Evolutionary conservation across 2,888 invertebrate genomes (phyloP), one percentile per base, ranked within the genome.

Genomic region (Eupithecia subumbrata): DNA sequence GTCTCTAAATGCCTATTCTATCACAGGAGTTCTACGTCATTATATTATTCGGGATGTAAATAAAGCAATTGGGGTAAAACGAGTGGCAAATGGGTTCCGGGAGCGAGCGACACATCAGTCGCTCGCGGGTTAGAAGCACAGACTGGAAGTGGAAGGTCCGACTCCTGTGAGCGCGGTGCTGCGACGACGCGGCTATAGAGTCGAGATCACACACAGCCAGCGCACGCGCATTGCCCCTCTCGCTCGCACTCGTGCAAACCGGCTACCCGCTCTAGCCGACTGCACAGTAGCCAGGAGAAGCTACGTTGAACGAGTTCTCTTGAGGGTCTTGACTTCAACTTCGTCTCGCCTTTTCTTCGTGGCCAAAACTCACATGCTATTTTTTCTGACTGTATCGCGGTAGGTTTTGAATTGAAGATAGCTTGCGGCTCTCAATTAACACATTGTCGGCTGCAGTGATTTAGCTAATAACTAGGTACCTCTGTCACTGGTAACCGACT

Each of bases 301-400:
- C 89, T 88, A 85, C 86, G 89, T 86, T 90, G 91, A 92, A 92
- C 94, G 90, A 91, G 94, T 94, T 94, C 90, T 90, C 88, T 90
- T 86, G 90, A 87, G 89, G 88, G 87, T 92, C 88, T 90, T 89
- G 91, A 91, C 90, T 91, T 85, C 88, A 87, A 90, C 89, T 91
- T 85, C 88, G 88, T 88, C 89, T 89, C 89, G 88, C 88, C 88
- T 91, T 91, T 91, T 91, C 92, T 88, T 90, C 86, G 87, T 88
- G 87, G 87, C 86, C 86, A 87, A 87, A 88, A 90, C 88, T 89
- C 86, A 85, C 90, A 88, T 90, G 90, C 89, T 87, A 90, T 89
- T 93, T 92, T 91, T 93, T 91, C 86, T 85, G 85, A 82, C 83
- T 85, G 88, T 89, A 89, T 90, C 88, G 90, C 90, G 88, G 90